Evolutionary conservation across 2,888 invertebrate species (phyloP), one percentile per base, ranked within the genome.

Genomic region (Ditylenchus weischeri): DNA sequence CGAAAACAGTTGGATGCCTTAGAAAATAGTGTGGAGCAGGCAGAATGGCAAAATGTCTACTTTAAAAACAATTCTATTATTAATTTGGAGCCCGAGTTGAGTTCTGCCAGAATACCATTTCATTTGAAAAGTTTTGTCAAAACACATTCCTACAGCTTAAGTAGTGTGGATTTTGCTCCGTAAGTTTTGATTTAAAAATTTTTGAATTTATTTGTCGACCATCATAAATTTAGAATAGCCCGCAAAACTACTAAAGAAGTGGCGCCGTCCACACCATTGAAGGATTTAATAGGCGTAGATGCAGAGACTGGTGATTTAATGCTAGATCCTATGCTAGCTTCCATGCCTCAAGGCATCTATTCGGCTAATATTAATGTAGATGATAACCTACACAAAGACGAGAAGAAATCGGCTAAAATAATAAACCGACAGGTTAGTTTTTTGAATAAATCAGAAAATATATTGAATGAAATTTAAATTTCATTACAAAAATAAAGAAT

Each of bases 241-340:
- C 7, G 10, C 11, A 54, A 54, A 10, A 54, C 54, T 43, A 6
- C 43, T 6, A 43, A 43, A 43, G 2, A 10, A 43, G 43, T 43
- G 15, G 15, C 2, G 43, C 43, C 43, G 15, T 43, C 43, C 7
- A 18, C 35, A 19, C 21, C 35, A 35, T 59, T 43, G 21, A 19
- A 1, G 11, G 62, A 62, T 62, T 15, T 62, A 13, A 29, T 62
- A 8, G 48, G 49, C 6, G 48, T 62, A 21, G 62, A 62, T 48
- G 43, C 62, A 48, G 19, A 18, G 19, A 43, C 48, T 0, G 62
- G 62, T 8, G 48, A 10, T n/a, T 6, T 62, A 15, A 19, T 38
- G 23, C 18, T 62, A 18, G 62, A 62, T 18, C 62, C 62, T 18
- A 38, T 48, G 47, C n/a, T 62, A 29, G 43, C 43, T 54, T 54